phyloP scores from a whole-genome alignment of 2,888 invertebrate species.

The Choristoneura rosaceana region DNA sequence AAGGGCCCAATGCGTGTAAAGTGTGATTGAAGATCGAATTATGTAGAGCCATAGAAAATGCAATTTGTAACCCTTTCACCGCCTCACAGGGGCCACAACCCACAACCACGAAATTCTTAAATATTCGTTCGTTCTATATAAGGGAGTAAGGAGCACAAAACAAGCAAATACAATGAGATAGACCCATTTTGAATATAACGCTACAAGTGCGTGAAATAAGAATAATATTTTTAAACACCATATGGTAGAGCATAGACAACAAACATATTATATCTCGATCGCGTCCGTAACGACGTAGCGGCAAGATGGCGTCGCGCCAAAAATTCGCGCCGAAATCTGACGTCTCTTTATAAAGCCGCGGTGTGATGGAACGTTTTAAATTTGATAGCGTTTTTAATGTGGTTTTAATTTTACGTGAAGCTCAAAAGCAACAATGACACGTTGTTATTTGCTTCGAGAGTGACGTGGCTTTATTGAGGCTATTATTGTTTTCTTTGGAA shows the following conservation, averaged over 20 bases:
- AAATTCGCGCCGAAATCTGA: slow-evolving; percentile 75
- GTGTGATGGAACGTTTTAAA: slow-evolving; percentile 25
- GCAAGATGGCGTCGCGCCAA: slow-evolving; percentile 74
- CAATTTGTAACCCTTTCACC: too few species aligned
- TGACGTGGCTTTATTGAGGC: not conserved
- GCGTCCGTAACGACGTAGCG: slow-evolving; percentile 60
- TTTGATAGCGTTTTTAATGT: slow-evolving; percentile 25
- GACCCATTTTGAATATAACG: too few species aligned
- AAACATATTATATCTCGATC: slow-evolving; percentile 28
- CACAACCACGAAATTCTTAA: too few species aligned
- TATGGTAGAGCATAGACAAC: slow-evolving; percentile 10
- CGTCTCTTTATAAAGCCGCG: slow-evolving; percentile 58
- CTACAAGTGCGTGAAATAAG: not conserved
- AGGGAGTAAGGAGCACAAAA: too few species aligned
- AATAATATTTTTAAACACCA: slow-evolving; percentile 5
- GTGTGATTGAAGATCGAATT: too few species aligned
- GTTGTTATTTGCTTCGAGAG: not conserved
- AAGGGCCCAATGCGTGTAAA: too few species aligned
- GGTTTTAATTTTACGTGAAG: slow-evolving; percentile 18
- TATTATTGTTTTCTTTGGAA: not conserved
- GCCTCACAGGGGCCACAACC: too few species aligned
- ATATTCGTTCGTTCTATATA: too few species aligned
- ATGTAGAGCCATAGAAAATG: too few species aligned
- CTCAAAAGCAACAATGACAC: slow-evolving; percentile 5
- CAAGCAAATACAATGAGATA: too few species aligned